phyloP scores from a whole-genome alignment of 2,888 invertebrate species.

The Nebria brevicollis region DNA sequence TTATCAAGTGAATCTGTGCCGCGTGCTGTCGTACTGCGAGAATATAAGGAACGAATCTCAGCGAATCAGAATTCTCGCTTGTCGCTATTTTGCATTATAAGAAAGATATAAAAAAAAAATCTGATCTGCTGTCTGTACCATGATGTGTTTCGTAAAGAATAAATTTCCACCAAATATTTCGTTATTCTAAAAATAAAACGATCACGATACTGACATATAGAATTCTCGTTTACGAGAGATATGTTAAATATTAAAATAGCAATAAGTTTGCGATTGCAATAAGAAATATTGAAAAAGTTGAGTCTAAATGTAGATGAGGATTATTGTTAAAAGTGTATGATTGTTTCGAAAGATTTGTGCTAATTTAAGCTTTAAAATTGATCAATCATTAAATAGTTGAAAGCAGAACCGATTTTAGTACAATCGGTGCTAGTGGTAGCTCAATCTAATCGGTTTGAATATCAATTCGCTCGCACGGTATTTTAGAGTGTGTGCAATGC shows the following conservation, averaged over 20 bases:
- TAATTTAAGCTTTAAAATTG: too few relatives aligned
- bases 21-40: background rate
- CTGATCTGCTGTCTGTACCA: background rate
- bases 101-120: background rate
- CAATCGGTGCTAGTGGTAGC: background rate
- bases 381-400: too few relatives aligned
- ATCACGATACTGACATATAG: background rate
- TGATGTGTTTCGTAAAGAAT: background rate
- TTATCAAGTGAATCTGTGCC: conserved; percentile 33
- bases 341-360: too few relatives aligned
- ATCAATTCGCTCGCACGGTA: conserved; percentile 23
- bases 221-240: background rate
- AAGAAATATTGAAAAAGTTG: too few relatives aligned
- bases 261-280: too few relatives aligned
- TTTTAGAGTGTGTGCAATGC: conserved; percentile 27
- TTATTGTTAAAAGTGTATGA: too few relatives aligned
- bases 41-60: background rate
- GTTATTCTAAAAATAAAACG: background rate
- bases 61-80: background rate
- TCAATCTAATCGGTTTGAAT: conserved; percentile 23
- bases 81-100: background rate
- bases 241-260: too few relatives aligned
- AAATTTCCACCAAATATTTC: background rate
- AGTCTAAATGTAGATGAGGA: too few relatives aligned
- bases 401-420: background rate